Base-by-base conservation (phyloP, 2,888 invertebrate species). In the Alcis repandata region DNA sequence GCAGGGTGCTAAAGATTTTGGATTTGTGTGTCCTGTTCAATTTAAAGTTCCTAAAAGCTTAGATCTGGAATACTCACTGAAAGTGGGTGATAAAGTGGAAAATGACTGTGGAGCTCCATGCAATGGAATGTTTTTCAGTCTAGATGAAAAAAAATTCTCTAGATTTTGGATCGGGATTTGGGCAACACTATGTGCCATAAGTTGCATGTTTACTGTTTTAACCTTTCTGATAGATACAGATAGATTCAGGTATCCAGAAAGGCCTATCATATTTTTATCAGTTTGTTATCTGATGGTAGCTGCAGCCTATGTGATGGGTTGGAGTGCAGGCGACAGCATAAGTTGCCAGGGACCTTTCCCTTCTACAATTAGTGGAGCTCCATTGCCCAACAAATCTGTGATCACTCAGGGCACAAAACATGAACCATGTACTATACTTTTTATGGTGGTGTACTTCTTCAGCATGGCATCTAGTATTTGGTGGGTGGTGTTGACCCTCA, bases 381-480 rank as follows among this genome's bases (percentile, higher is more conserved):
- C 95, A 71, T 91, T 96, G 74, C 95, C 96, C 72, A 97, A 97
- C 94, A 95, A 96, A 74, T 96, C 97, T 73, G 96, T 97, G 48
- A 97, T 98, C 78, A 97, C 98, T 19, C 98, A 98, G 91, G 98
- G 97, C 79, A 96, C 96, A 67, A 96, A 96, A 82, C 95, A 96
- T 87, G 96, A 96, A 87, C 92, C 92, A 79, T 99, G 99, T 89
- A 98, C 99, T 40, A 97, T 99, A 70, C 95, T 99, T 63, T 99
- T 99, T 90, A 98, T 99, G 98, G 95, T 98, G 80, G 95, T 98
- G 49, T 98, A 98, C 91, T 99, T 98, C 93, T 99, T 98, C 88
- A 97, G 97, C 84, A 98, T 98, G 98, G 98, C 98, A 27, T 98
- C 98, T 49, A 98, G 97, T 84, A 98, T 99, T 81, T 99, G 99